Evolutionary conservation across 2,113 vertebrate species (phyloP).

Genomic region (Ptilorrhoa leucosticta): DNA sequence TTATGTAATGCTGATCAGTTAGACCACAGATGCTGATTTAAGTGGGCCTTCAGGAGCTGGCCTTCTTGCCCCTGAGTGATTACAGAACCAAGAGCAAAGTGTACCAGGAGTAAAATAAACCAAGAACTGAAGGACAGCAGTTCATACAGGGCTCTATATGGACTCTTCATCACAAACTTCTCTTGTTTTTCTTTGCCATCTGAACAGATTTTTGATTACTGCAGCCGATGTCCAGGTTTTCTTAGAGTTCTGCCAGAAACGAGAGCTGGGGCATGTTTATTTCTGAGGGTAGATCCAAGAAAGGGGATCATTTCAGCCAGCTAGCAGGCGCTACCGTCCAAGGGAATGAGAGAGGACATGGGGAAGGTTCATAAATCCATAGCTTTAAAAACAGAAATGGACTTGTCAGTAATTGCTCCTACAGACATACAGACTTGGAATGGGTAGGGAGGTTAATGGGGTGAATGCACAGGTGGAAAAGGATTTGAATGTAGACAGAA

Average conservation of each 20-base stretch:
- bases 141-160: background rate
- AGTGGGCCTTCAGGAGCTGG: conserved; percentile 26
- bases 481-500: background rate
- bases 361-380: background rate
- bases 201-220: conserved; percentile 23
- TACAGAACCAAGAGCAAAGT: conserved; percentile 17
- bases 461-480: conserved; percentile 7
- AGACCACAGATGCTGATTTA: conserved; percentile 32
- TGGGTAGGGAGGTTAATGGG: background rate
- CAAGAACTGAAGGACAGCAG: background rate
- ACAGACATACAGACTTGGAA: background rate
- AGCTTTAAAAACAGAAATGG: background rate
- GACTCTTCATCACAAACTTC: background rate
- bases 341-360: background rate
- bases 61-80: background rate
- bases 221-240: background rate
- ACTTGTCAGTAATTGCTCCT: background rate
- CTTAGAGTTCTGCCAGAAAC: conserved; percentile 23
- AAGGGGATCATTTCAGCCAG: conserved; percentile 26
- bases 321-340: conserved; percentile 4
- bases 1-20: background rate
- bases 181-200: background rate
- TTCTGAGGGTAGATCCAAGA: conserved; percentile 44
- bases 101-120: conserved; percentile 22
- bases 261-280: conserved; percentile 25